Percentiles rank a stretch among this genome's conserved stretches.
These are phyloP conservation scores for Formica selysi DNA, from an alignment of 1,140 invertebrate genomes.

Conservation along the genomic window DNA sequence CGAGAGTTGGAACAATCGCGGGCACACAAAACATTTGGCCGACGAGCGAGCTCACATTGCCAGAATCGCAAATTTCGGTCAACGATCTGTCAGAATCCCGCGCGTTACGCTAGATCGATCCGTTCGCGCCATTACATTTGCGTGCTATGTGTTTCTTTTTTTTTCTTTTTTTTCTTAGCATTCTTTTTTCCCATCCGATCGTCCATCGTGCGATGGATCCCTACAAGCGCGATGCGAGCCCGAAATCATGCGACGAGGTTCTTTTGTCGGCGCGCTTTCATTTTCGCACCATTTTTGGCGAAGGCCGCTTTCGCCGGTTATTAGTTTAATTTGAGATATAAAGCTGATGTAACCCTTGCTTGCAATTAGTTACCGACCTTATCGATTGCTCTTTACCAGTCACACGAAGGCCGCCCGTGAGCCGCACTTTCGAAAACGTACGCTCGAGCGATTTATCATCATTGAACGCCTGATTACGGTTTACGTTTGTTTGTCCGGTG, in stretches of 20 bases:
- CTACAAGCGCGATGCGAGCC: constrained; percentile 42
- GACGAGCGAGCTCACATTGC: not conserved
- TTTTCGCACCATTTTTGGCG: constrained; percentile 82
- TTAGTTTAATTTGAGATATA: constrained; percentile 81
- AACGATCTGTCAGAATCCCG: constrained; percentile 43
- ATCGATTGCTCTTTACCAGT: constrained; percentile 76
- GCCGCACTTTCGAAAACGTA: constrained; percentile 52
- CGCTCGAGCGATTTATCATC: constrained; percentile 61
- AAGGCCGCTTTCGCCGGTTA: constrained; percentile 81
- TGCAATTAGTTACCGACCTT: constrained; percentile 77
- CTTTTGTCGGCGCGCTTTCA: constrained; percentile 77
- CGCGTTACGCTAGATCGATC: constrained; percentile 31
- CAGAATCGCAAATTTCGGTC: constrained; percentile 44
- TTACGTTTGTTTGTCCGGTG: constrained; percentile 1
- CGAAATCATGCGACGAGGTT: constrained; percentile 60
- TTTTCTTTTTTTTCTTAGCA: constrained; percentile 24
- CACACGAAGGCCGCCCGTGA: constrained; percentile 65
- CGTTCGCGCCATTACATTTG: not conserved
- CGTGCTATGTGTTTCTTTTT: not conserved
- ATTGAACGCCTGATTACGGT: constrained; percentile 15
- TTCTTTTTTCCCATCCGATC: constrained; percentile 2
- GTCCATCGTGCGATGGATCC: not conserved
- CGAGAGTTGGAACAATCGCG: not conserved
- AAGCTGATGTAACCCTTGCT: constrained; percentile 73
- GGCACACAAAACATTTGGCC: constrained; percentile 5